Evolutionary conservation across 2,113 vertebrate genomes (phyloP).

Genomic region (Poecilia latipinna): DNA sequence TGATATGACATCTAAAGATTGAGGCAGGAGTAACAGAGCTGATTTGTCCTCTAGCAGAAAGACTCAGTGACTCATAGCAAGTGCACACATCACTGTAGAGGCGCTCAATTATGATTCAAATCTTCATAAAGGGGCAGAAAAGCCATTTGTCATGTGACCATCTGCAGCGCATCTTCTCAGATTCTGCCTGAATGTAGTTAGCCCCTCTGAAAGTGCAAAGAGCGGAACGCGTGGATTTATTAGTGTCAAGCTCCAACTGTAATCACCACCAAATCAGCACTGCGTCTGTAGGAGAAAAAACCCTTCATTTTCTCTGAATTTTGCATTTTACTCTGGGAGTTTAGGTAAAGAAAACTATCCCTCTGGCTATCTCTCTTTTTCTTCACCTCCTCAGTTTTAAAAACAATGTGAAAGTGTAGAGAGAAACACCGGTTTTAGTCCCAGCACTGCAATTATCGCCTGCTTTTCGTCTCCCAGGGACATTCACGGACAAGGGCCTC

Average conservation of each 20-base stretch:
- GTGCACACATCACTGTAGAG: slow-evolving; percentile 69
- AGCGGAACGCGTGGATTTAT: slow-evolving; percentile 70
- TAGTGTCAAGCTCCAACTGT: slow-evolving; percentile 51
- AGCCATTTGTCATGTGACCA: slow-evolving; percentile 77
- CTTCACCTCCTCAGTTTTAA: slow-evolving; percentile 64
- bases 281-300: slow-evolving; percentile 14
- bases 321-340: slow-evolving; percentile 35
- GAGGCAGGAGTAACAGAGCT: slow-evolving; percentile 66
- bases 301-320: slow-evolving; percentile 55
- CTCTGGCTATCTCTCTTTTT: slow-evolving; percentile 50
- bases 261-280: slow-evolving; percentile 65
- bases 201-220: slow-evolving; percentile 50
- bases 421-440: slow-evolving; percentile 72
- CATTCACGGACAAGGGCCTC: slow-evolving; percentile 77
- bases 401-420: slow-evolving; percentile 66
- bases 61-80: slow-evolving; percentile 72
- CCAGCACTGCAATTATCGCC: slow-evolving; percentile 77
- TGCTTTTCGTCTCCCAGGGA: slow-evolving; percentile 76
- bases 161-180: slow-evolving; percentile 62
- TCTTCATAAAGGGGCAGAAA: slow-evolving; percentile 77
- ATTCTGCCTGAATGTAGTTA: slow-evolving; percentile 66
- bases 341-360: slow-evolving; percentile 34
- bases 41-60: slow-evolving; percentile 70
- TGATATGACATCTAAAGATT: slow-evolving; percentile 54
- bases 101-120: slow-evolving; percentile 79